Evolutionary conservation across 2,888 invertebrate genomes (phyloP), one percentile per base, ranked within the genome.

Genomic region (Drosophila colorata): DNA sequence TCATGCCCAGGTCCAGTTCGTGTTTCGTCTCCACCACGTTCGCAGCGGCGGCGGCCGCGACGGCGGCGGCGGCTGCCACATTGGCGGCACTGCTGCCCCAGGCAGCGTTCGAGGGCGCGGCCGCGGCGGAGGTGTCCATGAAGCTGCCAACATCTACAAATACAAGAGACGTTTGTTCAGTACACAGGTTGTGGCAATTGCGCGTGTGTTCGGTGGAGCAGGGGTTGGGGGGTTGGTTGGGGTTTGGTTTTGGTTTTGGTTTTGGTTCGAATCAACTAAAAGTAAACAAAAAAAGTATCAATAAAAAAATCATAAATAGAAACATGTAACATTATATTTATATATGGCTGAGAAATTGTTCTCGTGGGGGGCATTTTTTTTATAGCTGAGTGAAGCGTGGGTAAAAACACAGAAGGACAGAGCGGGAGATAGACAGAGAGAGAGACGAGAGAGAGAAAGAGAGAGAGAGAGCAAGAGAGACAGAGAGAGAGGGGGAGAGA

Each of bases 1-100:
- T 95, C 92, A 95, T 95, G 88, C 95, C 94, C 80, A 94, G 91
- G 70, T 94, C 93, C 47, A 92, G 94, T 84, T 94, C 93, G 81
- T 93, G 92, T 86, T 93, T 94, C 41, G 92, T 93, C 69, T 93
- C 92, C 46, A 88, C 78, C 1, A 53, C 61, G 4, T 25, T 47
- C 74, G 75, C 25, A 86, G 68, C 90, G 90, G 90, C 60, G 9
- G 57, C 16, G 37, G 25, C 23, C 18, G 38, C 46, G 56, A 28
- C 38, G n/a, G 35, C 11, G n/a, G 11, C 44, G 85, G 68, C 90
- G 90, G 90, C 64, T 7, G 66, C 25, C 18, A 41, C 46, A 58
- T 31, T 41, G n/a, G 35, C 11, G n/a, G 11, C 44, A 13, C 13
- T 51, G 20, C 4, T 9, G 38, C 38, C 38, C 49, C 66, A 63